Base-by-base conservation (phyloP, 1,140 invertebrate genomes). In the Tetramorium alpestre region DNA sequence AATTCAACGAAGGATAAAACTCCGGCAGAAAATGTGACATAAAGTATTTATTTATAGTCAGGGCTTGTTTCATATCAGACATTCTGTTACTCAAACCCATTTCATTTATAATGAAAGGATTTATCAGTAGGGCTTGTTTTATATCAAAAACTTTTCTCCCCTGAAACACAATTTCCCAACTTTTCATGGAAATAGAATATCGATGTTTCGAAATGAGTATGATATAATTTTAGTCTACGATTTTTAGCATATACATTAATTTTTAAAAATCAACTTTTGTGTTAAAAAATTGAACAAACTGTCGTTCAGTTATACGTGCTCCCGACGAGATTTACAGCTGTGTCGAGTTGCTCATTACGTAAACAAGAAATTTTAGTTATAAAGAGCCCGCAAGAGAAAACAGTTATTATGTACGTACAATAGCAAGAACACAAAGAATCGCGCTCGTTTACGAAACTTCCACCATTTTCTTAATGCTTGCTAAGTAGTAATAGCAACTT, bases 341-440 rank as follows among this genome's bases (percentile, higher is more conserved):
- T 28, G 25, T 18, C 7, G 13, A 82, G 67, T 73, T 47, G 22
- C n/a, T 16, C 11, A 49, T 73, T 47, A 4, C 33, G 47, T 33
- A 65, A 82, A 33, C 67, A 72, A 81, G 49, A 81, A 88, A 62
- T 67, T 80, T 8, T 49, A 25, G 49, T 86, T 88, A 86, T 80
- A 56, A 54, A 85, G 56, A 80, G 38, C n/a, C 13, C 28, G 22
- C 54, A 33, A 54, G 54, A 60, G 41, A 6, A 22, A 70, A 56
- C 2, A 2, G n/a, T 80, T 51, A 22, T 62, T 73, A 49, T 25
- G 22, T 41, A 56, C 11, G 38, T 60, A 51, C 25, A 33, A 60
- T 82, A 82, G 25, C 67, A 72, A 49, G 25, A 82, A 60, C 16
- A 84, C 41, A 60, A 62, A 73, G 25, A 73, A 38, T 73, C 41